Conservation (phyloP, 2,113 vertebrate species). For the Takifugu bimaculatus region DNA sequence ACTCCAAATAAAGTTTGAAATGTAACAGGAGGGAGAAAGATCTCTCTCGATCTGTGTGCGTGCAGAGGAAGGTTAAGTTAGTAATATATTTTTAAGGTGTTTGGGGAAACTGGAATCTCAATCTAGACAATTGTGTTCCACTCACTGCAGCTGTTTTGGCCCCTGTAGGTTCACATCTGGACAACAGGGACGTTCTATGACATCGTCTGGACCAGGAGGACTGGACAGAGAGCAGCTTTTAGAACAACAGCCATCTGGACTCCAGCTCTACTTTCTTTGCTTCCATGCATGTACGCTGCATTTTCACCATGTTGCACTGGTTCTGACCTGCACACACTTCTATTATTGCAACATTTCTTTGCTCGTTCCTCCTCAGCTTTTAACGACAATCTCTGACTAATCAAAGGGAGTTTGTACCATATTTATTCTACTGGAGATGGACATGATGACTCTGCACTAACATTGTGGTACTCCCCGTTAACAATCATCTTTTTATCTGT, state of each 20-base stretch:
- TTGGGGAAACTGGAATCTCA: too few species aligned
- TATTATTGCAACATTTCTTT: slow-evolving; percentile 32
- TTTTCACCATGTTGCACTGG: slow-evolving; percentile 36
- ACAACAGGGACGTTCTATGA: slow-evolving; percentile 67
- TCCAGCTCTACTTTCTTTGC: too few species aligned
- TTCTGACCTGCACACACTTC: slow-evolving; percentile 30
- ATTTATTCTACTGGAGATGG: slow-evolving; percentile 62
- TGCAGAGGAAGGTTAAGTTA: too few species aligned
- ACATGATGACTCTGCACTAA: slow-evolving; percentile 70
- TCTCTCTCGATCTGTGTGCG: too few species aligned
- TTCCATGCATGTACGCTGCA: not conserved
- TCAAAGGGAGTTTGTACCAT: slow-evolving; percentile 58
- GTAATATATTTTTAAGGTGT: too few species aligned
- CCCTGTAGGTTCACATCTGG: slow-evolving; percentile 55
- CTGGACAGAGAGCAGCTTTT: slow-evolving; percentile 66
- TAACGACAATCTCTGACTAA: slow-evolving; percentile 69
- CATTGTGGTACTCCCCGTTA: slow-evolving; percentile 49
- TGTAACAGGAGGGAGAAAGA: too few species aligned
- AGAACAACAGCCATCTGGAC: slow-evolving; percentile 9
- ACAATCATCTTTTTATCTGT: slow-evolving; percentile 64
- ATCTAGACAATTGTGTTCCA: not conserved
- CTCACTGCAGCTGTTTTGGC: slow-evolving; percentile 13
- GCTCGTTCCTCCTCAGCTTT: slow-evolving; percentile 23
- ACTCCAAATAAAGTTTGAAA: too few species aligned
- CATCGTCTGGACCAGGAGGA: slow-evolving; percentile 48